Evolutionary conservation across 2,888 invertebrate species (phyloP).

Genomic region (Rapana venosa): DNA sequence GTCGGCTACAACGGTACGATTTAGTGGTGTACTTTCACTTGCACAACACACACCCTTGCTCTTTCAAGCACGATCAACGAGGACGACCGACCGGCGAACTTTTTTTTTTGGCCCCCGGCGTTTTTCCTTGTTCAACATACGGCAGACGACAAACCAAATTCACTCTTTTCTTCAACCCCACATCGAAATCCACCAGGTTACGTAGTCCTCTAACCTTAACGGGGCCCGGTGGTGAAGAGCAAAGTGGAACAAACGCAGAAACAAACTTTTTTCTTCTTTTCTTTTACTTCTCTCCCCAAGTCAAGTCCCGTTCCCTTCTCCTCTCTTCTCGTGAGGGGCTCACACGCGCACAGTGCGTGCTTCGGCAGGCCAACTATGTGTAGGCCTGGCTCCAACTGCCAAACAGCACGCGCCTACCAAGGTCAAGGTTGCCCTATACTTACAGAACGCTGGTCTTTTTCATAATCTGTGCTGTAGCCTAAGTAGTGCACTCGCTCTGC

Average conservation of each 20-base stretch:
- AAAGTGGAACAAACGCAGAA: background rate
- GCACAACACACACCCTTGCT: constrained; percentile 11
- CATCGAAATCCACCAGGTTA: background rate
- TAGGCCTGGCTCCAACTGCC: background rate
- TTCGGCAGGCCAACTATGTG: constrained; percentile 14
- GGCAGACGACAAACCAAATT: background rate
- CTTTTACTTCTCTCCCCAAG: background rate
- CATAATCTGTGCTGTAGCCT: too few relatives aligned
- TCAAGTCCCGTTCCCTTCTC: background rate
- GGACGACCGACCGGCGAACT: background rate
- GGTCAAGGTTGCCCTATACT: background rate
- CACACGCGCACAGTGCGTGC: constrained; percentile 6
- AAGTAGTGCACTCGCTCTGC: too few relatives aligned
- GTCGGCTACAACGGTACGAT: background rate
- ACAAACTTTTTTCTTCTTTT: background rate
- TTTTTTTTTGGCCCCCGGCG: background rate
- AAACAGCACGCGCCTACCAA: constrained; percentile 16
- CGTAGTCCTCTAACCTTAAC: background rate
- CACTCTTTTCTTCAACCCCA: background rate
- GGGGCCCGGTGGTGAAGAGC: background rate
- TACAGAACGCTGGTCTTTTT: too few relatives aligned
- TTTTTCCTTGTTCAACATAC: background rate
- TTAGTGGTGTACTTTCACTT: background rate
- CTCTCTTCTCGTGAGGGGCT: background rate
- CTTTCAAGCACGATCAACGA: background rate